Conservation (phyloP, 2,797 vertebrate species). For the Chelmon rostratus region DNA sequence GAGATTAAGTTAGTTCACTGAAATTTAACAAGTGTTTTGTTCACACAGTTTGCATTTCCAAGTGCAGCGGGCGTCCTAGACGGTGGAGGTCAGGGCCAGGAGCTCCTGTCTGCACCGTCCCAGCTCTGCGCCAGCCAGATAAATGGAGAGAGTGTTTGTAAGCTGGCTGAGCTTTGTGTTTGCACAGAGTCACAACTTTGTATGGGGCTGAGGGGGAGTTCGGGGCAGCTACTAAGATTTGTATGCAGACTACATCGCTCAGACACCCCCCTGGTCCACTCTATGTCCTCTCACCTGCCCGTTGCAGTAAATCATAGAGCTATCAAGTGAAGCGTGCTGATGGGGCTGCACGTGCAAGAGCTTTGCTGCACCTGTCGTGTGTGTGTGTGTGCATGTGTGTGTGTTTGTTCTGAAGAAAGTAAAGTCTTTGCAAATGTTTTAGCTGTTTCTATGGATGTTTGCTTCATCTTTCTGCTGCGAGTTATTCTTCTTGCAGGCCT, state of each 20-base stretch:
- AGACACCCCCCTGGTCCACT: slow-evolving; percentile 72
- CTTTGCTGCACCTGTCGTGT: slow-evolving; percentile 91
- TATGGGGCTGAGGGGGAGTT: slow-evolving; percentile 64
- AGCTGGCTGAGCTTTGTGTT: slow-evolving; percentile 85
- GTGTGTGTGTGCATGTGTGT: slow-evolving; percentile 37
- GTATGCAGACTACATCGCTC: slow-evolving; percentile 86
- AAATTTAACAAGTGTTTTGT: slow-evolving; percentile 59
- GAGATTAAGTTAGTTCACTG: slow-evolving; percentile 38
- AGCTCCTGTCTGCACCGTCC: slow-evolving; percentile 79
- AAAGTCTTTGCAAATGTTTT: slow-evolving; percentile 46
- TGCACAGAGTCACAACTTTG: slow-evolving; percentile 81
- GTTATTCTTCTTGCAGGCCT: slow-evolving; percentile 39
- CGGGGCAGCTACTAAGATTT: slow-evolving; percentile 80
- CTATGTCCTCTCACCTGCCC: slow-evolving; percentile 96
- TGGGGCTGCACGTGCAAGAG: slow-evolving; percentile 92
- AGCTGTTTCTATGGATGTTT: slow-evolving; percentile 48
- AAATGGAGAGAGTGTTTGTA: slow-evolving; percentile 81
- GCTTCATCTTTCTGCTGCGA: slow-evolving; percentile 18
- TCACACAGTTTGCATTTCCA: slow-evolving; percentile 62
- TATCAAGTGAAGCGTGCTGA: slow-evolving; percentile 92
- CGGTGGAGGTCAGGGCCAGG: slow-evolving; percentile 77
- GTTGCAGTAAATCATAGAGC: slow-evolving; percentile 92
- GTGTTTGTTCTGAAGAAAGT: slow-evolving; percentile 4
- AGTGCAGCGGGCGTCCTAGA: slow-evolving; percentile 59
- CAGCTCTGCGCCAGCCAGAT: slow-evolving; percentile 71